Conservation (phyloP, 2,888 invertebrate genomes). For the Phyllotreta striolata region DNA sequence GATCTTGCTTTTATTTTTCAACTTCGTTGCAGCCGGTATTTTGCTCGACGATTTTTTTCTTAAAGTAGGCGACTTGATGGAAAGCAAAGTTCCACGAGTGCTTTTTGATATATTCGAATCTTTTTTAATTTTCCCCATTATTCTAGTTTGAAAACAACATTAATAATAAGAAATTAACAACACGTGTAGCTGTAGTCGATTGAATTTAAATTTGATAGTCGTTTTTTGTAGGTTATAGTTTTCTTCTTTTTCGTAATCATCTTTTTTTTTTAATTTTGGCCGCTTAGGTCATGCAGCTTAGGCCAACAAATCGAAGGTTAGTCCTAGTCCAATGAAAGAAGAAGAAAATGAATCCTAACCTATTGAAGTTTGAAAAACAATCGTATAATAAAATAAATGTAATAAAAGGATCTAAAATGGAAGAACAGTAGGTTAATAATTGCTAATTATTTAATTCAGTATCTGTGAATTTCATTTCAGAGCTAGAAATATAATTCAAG, state of each 20-base stretch:
- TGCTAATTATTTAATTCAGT: neutral
- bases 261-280: too few relatives aligned
- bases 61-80: neutral
- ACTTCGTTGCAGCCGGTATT: neutral
- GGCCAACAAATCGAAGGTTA: too few relatives aligned
- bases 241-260: too few relatives aligned
- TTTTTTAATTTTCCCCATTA: conserved; percentile 13
- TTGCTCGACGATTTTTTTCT: neutral
- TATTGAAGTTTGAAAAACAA: neutral
- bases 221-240: too few relatives aligned
- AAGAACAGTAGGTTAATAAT: conserved; percentile 13
- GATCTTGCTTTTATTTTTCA: conserved; percentile 1
- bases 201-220: too few relatives aligned
- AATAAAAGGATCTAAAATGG: conserved; percentile 1
- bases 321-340: too few relatives aligned
- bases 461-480: conserved; percentile 42
- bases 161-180: neutral
- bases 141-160: conserved; percentile 1
- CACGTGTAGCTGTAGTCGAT: too few relatives aligned
- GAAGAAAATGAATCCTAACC: too few relatives aligned
- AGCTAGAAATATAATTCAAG: conserved; percentile 49
- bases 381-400: neutral
- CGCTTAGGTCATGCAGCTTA: too few relatives aligned
- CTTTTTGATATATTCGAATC: neutral
- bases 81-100: neutral